Conservation (phyloP, 2,888 invertebrate genomes). For the Drosophila testacea region DNA sequence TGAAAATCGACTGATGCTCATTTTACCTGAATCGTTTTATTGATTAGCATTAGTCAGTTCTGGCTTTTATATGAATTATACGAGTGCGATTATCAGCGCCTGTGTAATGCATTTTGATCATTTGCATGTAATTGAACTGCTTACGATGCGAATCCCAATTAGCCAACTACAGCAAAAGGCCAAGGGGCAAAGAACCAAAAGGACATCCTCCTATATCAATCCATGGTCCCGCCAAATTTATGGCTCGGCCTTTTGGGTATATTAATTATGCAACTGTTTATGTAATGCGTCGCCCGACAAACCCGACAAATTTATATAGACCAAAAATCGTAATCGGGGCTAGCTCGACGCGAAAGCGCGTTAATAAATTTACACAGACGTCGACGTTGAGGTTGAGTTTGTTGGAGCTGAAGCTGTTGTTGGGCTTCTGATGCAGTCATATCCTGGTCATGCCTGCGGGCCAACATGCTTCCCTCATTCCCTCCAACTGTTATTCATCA, state of each 20-base stretch:
- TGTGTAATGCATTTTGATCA: conserved; percentile 55
- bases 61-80: conserved; percentile 30
- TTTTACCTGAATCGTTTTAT: conserved; percentile 35
- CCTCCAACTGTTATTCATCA: conserved; percentile 53
- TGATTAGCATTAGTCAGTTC: conserved; percentile 41
- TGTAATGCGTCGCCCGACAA: conserved; percentile 15
- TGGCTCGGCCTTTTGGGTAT: conserved; percentile 45
- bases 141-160: conserved; percentile 55
- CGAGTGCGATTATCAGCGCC: conserved; percentile 13
- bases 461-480: not conserved
- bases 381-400: too few relatives aligned
- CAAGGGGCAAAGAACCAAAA: not conserved
- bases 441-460: conserved; percentile 4
- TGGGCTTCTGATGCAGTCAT: conserved; percentile 1
- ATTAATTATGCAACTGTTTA: conserved; percentile 61
- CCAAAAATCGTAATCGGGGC: conserved; percentile 38
- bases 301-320: conserved; percentile 43
- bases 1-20: conserved; percentile 23
- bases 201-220: conserved; percentile 31
- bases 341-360: conserved; percentile 42
- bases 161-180: conserved; percentile 46
- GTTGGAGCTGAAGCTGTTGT: conserved; percentile 1
- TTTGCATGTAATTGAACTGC: conserved; percentile 51
- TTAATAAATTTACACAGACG: conserved; percentile 64
- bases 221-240: conserved; percentile 47